Conservation (phyloP, 2,797 vertebrate genomes). For the Phrynocephalus vlangalii region DNA sequence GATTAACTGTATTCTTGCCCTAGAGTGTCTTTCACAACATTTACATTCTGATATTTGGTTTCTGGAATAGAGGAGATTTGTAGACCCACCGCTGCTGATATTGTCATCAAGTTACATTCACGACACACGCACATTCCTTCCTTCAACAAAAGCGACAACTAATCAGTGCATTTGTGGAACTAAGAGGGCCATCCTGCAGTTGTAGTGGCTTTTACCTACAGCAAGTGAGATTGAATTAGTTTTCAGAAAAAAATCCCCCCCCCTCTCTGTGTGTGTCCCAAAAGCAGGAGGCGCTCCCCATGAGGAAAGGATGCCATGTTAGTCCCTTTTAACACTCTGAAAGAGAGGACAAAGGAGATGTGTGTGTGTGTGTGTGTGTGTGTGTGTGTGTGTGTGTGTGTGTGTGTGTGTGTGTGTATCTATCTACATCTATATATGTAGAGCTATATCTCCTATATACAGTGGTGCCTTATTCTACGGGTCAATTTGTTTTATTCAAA, state of each 20-base stretch:
- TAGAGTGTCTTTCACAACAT: conserved; percentile 3
- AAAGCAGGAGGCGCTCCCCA: too few species aligned
- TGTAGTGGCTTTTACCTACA: background rate
- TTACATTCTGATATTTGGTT: background rate
- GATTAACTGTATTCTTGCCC: conserved; percentile 24
- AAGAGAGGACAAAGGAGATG: too few species aligned
- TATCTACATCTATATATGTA: too few species aligned
- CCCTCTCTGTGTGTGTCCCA: too few species aligned
- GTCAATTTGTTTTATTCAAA: too few species aligned
- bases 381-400: too few species aligned
- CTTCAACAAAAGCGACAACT: background rate
- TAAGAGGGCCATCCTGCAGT: background rate
- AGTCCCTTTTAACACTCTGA: too few species aligned
- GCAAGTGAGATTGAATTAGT: background rate
- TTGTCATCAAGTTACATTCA: background rate
- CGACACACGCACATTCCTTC: background rate
- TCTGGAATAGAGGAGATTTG: background rate
- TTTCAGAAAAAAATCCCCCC: background rate
- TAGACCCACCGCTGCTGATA: background rate
- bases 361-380: too few species aligned
- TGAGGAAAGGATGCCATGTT: too few species aligned
- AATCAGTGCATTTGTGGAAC: background rate
- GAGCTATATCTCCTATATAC: too few species aligned
- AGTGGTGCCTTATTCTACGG: too few species aligned
- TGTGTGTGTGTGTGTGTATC: too few species aligned